Conservation (phyloP, 2,113 vertebrate species). For the Salvelinus fontinalis region DNA sequence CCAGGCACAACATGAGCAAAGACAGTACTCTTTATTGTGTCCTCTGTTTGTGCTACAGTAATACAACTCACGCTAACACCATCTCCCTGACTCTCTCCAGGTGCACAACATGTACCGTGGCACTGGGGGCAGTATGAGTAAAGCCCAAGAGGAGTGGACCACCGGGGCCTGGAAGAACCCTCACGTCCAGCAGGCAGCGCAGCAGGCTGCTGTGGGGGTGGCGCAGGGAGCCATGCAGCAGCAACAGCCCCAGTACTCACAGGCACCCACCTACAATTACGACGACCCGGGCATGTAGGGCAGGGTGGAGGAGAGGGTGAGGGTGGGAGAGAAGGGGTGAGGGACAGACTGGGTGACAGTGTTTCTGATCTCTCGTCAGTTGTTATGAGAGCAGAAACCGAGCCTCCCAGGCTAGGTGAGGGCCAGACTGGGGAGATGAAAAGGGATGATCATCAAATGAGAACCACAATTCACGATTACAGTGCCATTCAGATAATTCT, state of each 20-base stretch:
- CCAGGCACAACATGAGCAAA: no score
- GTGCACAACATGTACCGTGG: constrained; percentile 95
- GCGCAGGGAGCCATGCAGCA: constrained; percentile 86
- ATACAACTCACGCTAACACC: not conserved
- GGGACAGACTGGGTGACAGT: no score
- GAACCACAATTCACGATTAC: no score
- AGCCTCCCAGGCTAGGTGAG: no score
- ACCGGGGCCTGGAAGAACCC: constrained; percentile 97
- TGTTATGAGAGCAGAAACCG: no score
- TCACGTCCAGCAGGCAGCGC: constrained; percentile 92
- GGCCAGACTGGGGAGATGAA: no score
- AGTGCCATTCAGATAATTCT: no score
- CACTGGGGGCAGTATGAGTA: constrained; percentile 93
- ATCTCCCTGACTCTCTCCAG: constrained; percentile 49
- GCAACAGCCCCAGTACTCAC: constrained; percentile 82
- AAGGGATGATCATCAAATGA: no score
- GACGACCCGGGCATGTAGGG: constrained; percentile 90
- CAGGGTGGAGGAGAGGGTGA: constrained; percentile 30
- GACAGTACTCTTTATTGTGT: no score
- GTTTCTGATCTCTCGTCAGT: no score
- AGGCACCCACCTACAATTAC: constrained; percentile 93
- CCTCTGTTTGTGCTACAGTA: no score
- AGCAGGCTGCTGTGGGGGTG: constrained; percentile 90
- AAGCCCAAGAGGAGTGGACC: constrained; percentile 97
- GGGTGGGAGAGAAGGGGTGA: not conserved